Evolutionary conservation across 2,113 vertebrate genomes (phyloP).

Genomic region (Arothron firmamentum): DNA sequence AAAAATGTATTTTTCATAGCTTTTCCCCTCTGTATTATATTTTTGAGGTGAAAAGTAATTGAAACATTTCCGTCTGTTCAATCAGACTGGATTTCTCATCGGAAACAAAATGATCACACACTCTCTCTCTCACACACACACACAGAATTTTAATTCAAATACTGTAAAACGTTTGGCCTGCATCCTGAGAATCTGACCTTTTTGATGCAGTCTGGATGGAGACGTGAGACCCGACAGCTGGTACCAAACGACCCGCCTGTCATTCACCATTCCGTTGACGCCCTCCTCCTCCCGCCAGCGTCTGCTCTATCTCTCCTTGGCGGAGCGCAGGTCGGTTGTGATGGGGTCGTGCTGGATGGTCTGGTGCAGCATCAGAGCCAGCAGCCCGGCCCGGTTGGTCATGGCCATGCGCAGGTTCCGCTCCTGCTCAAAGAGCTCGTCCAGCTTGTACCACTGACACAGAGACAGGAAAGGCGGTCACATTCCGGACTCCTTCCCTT

Average conservation of each 20-base stretch:
- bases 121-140: too few species aligned
- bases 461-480: not conserved
- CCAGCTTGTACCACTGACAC: conserved; percentile 88
- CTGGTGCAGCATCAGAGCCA: conserved; percentile 90
- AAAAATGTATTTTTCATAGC: too few species aligned
- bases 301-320: conserved; percentile 77
- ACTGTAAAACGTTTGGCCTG: too few species aligned
- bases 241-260: not conserved
- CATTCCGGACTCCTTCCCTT: not conserved
- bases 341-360: conserved; percentile 89
- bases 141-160: too few species aligned
- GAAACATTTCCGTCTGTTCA: too few species aligned
- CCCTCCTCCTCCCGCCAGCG: not conserved
- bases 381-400: conserved; percentile 86
- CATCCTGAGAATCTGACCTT: too few species aligned
- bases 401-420: conserved; percentile 87
- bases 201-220: too few species aligned
- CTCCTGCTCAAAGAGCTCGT: conserved; percentile 91
- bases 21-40: too few species aligned
- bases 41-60: too few species aligned
- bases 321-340: conserved; percentile 82
- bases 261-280: not conserved
- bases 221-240: too few species aligned
- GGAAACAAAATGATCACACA: too few species aligned
- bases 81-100: too few species aligned